These are phyloP conservation scores for Poicephalus gulielmi DNA, from an alignment of 2,113 vertebrate genomes.

Conservation along the genomic window DNA sequence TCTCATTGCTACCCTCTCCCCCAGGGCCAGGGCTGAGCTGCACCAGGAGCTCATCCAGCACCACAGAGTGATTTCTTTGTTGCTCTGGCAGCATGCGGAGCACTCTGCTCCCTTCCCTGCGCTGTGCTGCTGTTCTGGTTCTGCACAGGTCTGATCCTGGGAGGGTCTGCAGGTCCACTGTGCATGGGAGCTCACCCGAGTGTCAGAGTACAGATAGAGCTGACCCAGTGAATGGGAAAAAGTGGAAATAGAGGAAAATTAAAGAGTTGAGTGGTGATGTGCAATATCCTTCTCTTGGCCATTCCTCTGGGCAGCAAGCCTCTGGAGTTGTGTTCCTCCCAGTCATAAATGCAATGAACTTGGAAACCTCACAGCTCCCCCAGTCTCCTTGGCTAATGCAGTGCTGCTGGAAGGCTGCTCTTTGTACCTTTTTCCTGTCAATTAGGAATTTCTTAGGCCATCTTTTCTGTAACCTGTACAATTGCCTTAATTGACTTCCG, in stretches of 20 bases:
- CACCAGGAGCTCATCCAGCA: background rate
- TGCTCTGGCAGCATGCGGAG: background rate
- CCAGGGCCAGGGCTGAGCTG: background rate
- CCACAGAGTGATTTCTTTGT: background rate
- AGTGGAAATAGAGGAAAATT: background rate
- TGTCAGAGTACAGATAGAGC: background rate
- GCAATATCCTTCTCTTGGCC: background rate
- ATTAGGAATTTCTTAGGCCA: slow-evolving; percentile 57
- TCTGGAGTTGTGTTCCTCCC: background rate
- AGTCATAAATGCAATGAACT: background rate
- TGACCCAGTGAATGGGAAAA: background rate
- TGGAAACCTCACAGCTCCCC: background rate
- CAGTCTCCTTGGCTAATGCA: background rate
- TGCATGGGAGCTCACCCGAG: background rate
- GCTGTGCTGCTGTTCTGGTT: background rate
- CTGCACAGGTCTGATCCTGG: background rate
- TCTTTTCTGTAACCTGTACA: slow-evolving; percentile 61
- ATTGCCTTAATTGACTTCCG: slow-evolving; percentile 69
- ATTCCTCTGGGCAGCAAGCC: background rate
- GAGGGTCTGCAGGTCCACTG: accelerated
- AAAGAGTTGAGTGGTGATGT: background rate
- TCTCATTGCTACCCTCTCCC: background rate
- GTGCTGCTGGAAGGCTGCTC: background rate
- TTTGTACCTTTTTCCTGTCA: background rate
- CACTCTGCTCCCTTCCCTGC: background rate